Evolutionary conservation across 2,113 vertebrate genomes (phyloP).

Genomic region (Psettodes erumei): DNA sequence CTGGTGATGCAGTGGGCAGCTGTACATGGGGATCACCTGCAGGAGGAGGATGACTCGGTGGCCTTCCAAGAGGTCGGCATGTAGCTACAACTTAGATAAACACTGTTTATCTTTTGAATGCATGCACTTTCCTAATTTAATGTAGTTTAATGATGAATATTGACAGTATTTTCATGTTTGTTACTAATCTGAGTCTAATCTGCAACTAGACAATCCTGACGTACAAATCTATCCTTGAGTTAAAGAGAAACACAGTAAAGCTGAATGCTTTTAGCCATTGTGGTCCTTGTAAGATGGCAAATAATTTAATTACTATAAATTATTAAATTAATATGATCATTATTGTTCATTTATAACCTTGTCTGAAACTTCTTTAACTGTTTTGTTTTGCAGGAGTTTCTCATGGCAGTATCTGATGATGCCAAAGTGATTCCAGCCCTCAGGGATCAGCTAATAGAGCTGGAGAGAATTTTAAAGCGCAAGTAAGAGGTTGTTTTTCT

Average conservation of each 20-base stretch:
- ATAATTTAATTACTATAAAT: no score
- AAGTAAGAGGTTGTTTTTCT: slow-evolving; percentile 85
- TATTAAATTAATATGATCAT: no score
- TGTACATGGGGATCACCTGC: slow-evolving; percentile 88
- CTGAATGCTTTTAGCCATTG: not conserved
- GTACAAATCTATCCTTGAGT: not conserved
- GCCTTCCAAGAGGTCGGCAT: slow-evolving; percentile 92
- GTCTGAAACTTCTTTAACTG: not conserved
- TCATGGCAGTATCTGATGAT: slow-evolving; percentile 92
- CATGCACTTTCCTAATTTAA: no score
- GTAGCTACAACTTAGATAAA: no score
- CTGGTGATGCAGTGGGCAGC: slow-evolving; percentile 92
- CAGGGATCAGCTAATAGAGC: slow-evolving; percentile 90
- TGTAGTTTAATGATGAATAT: no score
- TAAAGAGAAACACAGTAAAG: not conserved
- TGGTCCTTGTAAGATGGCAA: not conserved
- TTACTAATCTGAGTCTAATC: no score
- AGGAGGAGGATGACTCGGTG: slow-evolving; percentile 89
- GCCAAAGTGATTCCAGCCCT: slow-evolving; percentile 87
- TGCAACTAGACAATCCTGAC: not conserved
- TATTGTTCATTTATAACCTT: not conserved
- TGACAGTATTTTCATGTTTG: not conserved
- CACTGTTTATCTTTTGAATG: no score
- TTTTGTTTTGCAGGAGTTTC: slow-evolving; percentile 88
- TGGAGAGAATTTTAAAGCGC: slow-evolving; percentile 91